Conservation (phyloP, 2,888 invertebrate genomes). For the Drosophila sordidula region DNA sequence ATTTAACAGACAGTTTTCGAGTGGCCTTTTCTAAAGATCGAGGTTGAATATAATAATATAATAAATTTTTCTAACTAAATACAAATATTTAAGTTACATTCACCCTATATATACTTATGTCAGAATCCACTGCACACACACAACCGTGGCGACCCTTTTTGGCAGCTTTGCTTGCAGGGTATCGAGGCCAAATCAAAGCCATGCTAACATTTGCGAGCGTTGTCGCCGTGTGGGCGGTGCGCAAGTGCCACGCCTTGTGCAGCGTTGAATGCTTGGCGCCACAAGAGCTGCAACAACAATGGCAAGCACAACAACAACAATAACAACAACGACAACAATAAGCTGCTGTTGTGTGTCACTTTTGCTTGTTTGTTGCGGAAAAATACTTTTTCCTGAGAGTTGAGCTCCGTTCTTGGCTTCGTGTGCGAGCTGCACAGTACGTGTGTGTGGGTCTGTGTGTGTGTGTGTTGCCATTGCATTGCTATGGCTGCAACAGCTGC, state of each 20-base stretch:
- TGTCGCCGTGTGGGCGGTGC: constrained; percentile 61
- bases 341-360: constrained; percentile 76
- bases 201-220: constrained; percentile 47
- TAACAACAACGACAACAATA: constrained; percentile 35
- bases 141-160: not conserved
- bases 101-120: too few species aligned
- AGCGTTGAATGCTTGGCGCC: constrained; percentile 57
- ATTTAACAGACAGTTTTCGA: too few species aligned
- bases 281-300: constrained; percentile 37
- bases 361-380: constrained; percentile 76
- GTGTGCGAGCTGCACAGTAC: constrained; percentile 8
- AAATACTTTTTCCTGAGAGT: constrained; percentile 64
- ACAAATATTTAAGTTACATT: too few species aligned
- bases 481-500: constrained; percentile 54
- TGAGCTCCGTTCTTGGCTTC: constrained; percentile 40
- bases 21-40: too few species aligned
- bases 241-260: constrained; percentile 68
- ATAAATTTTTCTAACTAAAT: too few species aligned
- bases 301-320: constrained; percentile 7
- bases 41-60: too few species aligned
- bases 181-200: constrained; percentile 45
- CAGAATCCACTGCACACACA: too few species aligned
- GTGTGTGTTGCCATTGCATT: constrained; percentile 24
- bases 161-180: constrained; percentile 6
- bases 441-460: constrained; percentile 16